Base-by-base conservation (phyloP, 2,888 invertebrate genomes). In the Hymenopus coronatus region DNA sequence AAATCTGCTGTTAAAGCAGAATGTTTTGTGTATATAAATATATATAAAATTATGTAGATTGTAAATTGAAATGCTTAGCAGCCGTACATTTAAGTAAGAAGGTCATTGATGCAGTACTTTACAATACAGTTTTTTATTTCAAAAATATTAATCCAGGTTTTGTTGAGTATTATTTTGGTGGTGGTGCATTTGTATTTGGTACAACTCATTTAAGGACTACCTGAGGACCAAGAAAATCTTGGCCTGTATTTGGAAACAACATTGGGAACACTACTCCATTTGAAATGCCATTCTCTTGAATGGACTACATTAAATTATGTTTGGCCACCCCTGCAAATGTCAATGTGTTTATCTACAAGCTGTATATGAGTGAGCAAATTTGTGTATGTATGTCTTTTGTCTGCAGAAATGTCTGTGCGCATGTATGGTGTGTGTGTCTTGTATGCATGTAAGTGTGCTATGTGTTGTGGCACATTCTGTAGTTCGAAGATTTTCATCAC, bases 381-480 rank as follows among this genome's bases (percentile, higher is more conserved):
- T 70, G 20, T 70, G 54, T 70, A 70, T 20, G 54, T 70, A 70
- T 70, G 25, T 70, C 54, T 20, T 70, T 70, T 70, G 54, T 70
- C 20, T 70, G 54, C 54, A 70, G 25, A 25, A 70, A 25, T 20
- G 54, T 70, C 3, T 70, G 54, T 70, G 54, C 20, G 54, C 9
- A 9, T 20, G 25, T 3, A 20, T 6, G n/a, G 7, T 14, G 85
- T n/a, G n/a, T 46, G n/a, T 81, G 6, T 81, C 25, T 54, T 85
- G 85, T 40, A n/a, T 85, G 40, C 46, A 27, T 85, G 40, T 84
- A 70, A 25, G 86, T 70, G 86, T 81, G 85, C 86, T 28, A 28
- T 20, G 70, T 86, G 86, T 86, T 86, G 86, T 86, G 86, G 81
- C 86, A 86, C 28, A 28, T 27, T 20, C 54, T 70, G 54, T 86